phyloP scores from a whole-genome alignment of 2,888 invertebrate genomes.

The Eupithecia dodoneata region DNA sequence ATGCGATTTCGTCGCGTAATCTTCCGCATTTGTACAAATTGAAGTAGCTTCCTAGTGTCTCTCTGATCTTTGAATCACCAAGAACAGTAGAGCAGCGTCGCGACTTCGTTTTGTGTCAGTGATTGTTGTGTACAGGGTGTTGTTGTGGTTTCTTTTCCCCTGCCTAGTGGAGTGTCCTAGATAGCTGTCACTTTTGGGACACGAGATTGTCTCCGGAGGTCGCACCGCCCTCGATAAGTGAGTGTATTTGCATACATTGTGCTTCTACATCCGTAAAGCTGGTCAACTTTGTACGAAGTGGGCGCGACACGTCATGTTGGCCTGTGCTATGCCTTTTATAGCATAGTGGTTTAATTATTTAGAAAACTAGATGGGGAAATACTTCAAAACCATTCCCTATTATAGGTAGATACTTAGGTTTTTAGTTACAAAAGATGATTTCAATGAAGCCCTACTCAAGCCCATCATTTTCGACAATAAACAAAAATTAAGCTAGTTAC shows the following conservation, averaged over 20 bases:
- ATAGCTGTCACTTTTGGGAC: conserved; percentile 69
- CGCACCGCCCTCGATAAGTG: conserved; percentile 72
- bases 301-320: conserved; percentile 79
- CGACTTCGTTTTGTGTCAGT: conserved; percentile 63
- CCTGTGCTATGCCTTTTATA: conserved; percentile 59
- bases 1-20: conserved; percentile 76
- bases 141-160: conserved; percentile 79
- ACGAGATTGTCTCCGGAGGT: conserved; percentile 69
- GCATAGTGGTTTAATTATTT: conserved; percentile 41
- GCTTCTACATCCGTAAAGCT: conserved; percentile 64
- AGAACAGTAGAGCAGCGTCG: conserved; percentile 75
- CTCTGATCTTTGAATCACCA: conserved; percentile 75
- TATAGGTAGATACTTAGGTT: background rate
- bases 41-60: conserved; percentile 62
- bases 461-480: too few relatives aligned
- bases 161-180: conserved; percentile 74
- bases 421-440: background rate
- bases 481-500: too few relatives aligned
- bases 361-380: conserved; percentile 12
- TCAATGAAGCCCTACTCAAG: too few relatives aligned
- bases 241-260: conserved; percentile 75
- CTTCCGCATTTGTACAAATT: conserved; percentile 68
- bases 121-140: conserved; percentile 70
- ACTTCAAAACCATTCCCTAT: background rate
- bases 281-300: conserved; percentile 59